Evolutionary conservation across 53 echinoderm and acorn worm genomes (phyloP), one percentile per base, ranked within the genome.

Genomic region (Hippasteria phrygiana): DNA sequence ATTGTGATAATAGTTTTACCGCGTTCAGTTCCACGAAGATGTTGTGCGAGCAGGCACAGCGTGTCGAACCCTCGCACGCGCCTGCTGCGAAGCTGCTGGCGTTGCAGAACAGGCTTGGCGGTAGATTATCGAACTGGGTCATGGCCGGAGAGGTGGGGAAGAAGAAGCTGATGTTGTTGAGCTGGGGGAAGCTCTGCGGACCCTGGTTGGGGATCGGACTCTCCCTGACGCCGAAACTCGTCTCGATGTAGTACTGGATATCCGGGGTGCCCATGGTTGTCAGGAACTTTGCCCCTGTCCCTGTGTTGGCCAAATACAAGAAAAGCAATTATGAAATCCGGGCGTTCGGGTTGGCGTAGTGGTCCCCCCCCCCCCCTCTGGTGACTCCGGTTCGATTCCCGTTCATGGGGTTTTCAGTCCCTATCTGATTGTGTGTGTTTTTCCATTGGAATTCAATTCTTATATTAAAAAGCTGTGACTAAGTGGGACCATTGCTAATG

Each of bases 111-210:
- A 91, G 43, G 36, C 41, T 74, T 9, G 34, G 7, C 42, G 79
- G 62, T 34, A 87, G 20, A 10, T 96, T 91, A 26, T 47, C 13
- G 24, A 59, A 43, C 71, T 96, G 96, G 26, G 80, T 74, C 13
- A 96, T 86, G 16, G 86, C 80, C 9, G 94, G 89, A 4, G 82
- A 62, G 35, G 96, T 90, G 0, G 91, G 71, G 45, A 90, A 92
- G 20, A 17, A 22, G 88, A 92, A 96, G 1, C 88, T 69, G 39
- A 96, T 88, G 87, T 96, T 73, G 46, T 94, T 96, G 38, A 96
- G 36, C 59, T 94, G 96, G 11, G 94, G 92, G n/a, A 87, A 87
- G 27, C 51, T 85, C 17, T 78, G n/a, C 3, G 0, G 0, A 5
- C 36, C 38, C 32, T 2, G 51, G 3, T 48, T 40, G 32, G 50